Conservation (phyloP, 2,113 vertebrate genomes). For the Calidris pugnax region DNA sequence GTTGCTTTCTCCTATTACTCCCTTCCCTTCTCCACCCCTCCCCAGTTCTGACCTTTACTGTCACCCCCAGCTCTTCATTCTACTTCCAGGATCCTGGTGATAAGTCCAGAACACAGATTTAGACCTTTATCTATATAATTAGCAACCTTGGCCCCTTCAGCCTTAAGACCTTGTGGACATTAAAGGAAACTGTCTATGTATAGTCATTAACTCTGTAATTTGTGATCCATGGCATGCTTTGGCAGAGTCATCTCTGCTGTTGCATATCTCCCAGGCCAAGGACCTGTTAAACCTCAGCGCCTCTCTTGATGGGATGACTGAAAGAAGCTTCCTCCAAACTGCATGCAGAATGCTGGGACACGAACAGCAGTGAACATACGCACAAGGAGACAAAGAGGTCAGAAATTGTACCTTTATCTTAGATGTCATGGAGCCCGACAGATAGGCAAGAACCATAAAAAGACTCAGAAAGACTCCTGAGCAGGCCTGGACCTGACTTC, state of each 20-base stretch:
- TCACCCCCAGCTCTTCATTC: neutral
- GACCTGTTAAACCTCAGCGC: accelerated
- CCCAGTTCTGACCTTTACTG: neutral
- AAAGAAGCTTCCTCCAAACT: neutral
- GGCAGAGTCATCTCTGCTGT: neutral
- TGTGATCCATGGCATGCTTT: neutral
- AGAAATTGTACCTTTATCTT: neutral
- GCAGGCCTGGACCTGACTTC: neutral
- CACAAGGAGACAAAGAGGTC: neutral
- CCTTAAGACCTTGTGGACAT: neutral
- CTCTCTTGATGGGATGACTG: neutral
- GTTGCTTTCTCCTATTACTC: neutral
- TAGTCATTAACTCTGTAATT: neutral
- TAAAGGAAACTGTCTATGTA: neutral
- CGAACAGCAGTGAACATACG: neutral
- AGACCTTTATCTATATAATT: neutral
- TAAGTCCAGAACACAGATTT: neutral
- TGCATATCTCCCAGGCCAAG: neutral
- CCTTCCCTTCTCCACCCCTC: no score
- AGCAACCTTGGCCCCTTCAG: neutral
- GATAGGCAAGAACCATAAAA: neutral
- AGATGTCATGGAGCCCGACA: no score
- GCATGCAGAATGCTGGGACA: neutral
- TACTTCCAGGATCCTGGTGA: neutral
- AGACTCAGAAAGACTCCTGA: neutral